Evolutionary conservation across 2,113 vertebrate species (phyloP), one percentile per base, ranked within the genome.

Genomic region (Carollia perspicillata): DNA sequence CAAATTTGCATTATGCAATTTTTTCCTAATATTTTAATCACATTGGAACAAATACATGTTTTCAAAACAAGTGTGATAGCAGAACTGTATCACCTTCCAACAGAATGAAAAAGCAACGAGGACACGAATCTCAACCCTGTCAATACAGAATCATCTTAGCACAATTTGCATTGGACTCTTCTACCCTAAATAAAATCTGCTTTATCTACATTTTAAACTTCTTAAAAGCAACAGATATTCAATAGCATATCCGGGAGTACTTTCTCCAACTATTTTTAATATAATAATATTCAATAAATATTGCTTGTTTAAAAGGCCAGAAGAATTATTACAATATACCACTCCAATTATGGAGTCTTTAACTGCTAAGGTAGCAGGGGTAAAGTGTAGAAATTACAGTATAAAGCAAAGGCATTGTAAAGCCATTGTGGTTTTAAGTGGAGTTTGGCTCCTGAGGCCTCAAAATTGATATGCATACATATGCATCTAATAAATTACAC

Each of bases 201-300:
- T 69, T 49, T 84, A 80, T 77, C 74, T 90, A 72, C 40, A 93
- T 94, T 81, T 90, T 60, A 84, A 51, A 95, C 22, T 83, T 94
- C 72, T 77, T 90, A 88, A 90, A 9, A 84, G 42, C 37, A 84
- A 49, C 28, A 81, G 12, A 53, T 85, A 72, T 86, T 74, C 55
- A 89, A 16, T 49, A 75, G 6, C 18, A 71, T 96, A 90, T 42
- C 22, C 30, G 47, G 5, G 6, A 72, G 66, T 6, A 1, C 22
- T 92, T 90, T 83, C 35, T 83, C 11, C 40, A 92, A n/a, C 23
- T 35, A 77, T 33, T 47, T 91, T 95, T 80, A 93, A 47, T 69
- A 47, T 53, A 78, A 72, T 47, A 84, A 22, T 14, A 71, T 96
- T 75, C 18, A 72, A 53, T 44, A 89, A 65, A 79, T 84, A 72